Conservation (phyloP, 2,888 invertebrate genomes). For the Caenorhabditis doughertyi region DNA sequence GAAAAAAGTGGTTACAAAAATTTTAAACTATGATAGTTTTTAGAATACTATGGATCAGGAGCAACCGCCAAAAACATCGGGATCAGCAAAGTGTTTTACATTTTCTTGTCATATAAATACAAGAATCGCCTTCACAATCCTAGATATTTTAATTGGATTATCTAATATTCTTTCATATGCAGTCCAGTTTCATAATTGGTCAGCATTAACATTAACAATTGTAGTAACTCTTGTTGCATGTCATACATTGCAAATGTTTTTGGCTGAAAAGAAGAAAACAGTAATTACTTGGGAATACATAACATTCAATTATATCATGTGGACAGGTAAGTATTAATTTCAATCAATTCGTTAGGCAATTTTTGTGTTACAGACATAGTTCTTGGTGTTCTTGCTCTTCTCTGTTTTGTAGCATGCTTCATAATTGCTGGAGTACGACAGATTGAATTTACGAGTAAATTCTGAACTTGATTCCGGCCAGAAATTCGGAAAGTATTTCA, state of each 20-base stretch:
- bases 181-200: conserved; percentile 50
- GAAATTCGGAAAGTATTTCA: conserved; percentile 7
- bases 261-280: conserved; percentile 11
- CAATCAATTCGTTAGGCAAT: background rate
- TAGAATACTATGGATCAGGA: background rate
- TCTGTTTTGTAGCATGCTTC: conserved; percentile 35
- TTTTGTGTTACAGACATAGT: background rate
- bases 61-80: too few species aligned
- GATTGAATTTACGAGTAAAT: conserved; percentile 25
- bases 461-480: background rate
- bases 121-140: conserved; percentile 34
- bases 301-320: conserved; percentile 18
- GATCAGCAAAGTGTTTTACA: conserved; percentile 17
- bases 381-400: conserved; percentile 19
- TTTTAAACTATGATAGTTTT: too few species aligned
- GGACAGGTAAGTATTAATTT: conserved; percentile 4
- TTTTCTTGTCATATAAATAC: conserved; percentile 44
- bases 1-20: too few species aligned
- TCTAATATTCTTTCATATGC: conserved; percentile 38
- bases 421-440: conserved; percentile 21
- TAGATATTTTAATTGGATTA: conserved; percentile 41
- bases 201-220: conserved; percentile 4
- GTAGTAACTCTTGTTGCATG: conserved; percentile 35
- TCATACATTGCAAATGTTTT: conserved; percentile 36
- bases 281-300: conserved; percentile 9